Percentiles rank a stretch among this genome's conserved stretches.
Conservation (phyloP, 2,888 invertebrate genomes). For the Glaucopsyche alexis region DNA sequence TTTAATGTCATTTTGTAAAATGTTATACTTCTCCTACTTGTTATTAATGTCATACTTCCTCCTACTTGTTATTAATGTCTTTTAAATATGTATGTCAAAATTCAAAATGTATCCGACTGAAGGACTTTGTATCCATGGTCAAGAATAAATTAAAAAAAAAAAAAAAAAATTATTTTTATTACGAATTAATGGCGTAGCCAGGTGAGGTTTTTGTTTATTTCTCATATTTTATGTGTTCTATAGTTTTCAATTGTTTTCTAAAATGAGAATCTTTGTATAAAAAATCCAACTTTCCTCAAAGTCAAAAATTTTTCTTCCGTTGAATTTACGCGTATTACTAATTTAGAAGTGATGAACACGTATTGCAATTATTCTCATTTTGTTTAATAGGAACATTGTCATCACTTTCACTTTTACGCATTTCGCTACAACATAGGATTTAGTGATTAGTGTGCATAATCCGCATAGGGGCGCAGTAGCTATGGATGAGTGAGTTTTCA, state of each 20-base stretch:
- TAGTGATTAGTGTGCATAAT: constrained; percentile 62
- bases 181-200: constrained; percentile 81
- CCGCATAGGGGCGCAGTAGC: constrained; percentile 60
- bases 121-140: too few species aligned
- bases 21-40: too few species aligned
- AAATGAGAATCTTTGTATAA: constrained; percentile 74
- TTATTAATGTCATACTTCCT: too few species aligned
- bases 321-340: constrained; percentile 69
- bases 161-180: constrained; percentile 80
- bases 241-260: constrained; percentile 77
- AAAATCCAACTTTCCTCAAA: constrained; percentile 68
- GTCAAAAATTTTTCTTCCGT: constrained; percentile 75
- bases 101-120: too few species aligned
- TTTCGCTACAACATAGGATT: constrained; percentile 68
- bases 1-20: too few species aligned
- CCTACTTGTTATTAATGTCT: too few species aligned
- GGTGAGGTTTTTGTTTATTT: constrained; percentile 80
- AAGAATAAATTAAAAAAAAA: too few species aligned
- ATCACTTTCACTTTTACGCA: constrained; percentile 78
- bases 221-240: constrained; percentile 72
- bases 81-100: too few species aligned
- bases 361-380: constrained; percentile 78
- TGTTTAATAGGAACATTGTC: constrained; percentile 78
- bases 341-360: constrained; percentile 78
- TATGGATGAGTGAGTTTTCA: constrained; percentile 77